phyloP scores from a whole-genome alignment of 2,113 vertebrate genomes.

The Pseudolaguvia tuberculata region DNA sequence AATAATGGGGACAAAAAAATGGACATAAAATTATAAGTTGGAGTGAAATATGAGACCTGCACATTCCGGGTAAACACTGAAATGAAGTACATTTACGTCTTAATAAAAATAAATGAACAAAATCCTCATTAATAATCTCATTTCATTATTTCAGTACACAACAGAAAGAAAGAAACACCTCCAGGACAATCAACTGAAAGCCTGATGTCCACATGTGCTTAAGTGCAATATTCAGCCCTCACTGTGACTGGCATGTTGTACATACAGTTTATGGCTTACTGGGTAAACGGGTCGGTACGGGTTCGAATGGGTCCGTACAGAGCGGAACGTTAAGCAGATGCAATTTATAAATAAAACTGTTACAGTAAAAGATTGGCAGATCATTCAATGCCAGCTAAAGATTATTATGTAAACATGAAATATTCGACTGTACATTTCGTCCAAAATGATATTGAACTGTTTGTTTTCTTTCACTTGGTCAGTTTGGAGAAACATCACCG shows the following conservation, averaged over 20 bases:
- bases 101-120: slow-evolving; percentile 61
- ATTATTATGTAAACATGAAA: slow-evolving; percentile 93
- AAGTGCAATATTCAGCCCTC: slow-evolving; percentile 74
- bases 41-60: neutral
- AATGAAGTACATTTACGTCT: slow-evolving; percentile 37
- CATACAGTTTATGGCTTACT: slow-evolving; percentile 80
- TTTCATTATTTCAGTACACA: slow-evolving; percentile 44
- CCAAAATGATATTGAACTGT: slow-evolving; percentile 86
- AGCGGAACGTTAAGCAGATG: slow-evolving; percentile 72
- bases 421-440: slow-evolving; percentile 83
- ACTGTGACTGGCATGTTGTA: slow-evolving; percentile 67
- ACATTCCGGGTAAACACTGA: slow-evolving; percentile 32
- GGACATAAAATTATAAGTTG: neutral
- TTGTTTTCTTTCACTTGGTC: slow-evolving; percentile 57
- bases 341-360: slow-evolving; percentile 65
- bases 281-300: slow-evolving; percentile 75
- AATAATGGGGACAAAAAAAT: neutral
- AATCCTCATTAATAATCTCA: slow-evolving; percentile 42
- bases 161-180: slow-evolving; percentile 38
- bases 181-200: slow-evolving; percentile 41
- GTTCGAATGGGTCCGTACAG: slow-evolving; percentile 78
- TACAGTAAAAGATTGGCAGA: slow-evolving; percentile 78
- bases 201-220: slow-evolving; percentile 56
- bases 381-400: slow-evolving; percentile 71
- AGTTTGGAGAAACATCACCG: slow-evolving; percentile 64